A percentile compares a stretch with the other conserved stretches of the same genome.
These are phyloP conservation scores for Timema cristinae DNA, from an alignment of 2,888 invertebrate genomes.

Conservation along the genomic window DNA sequence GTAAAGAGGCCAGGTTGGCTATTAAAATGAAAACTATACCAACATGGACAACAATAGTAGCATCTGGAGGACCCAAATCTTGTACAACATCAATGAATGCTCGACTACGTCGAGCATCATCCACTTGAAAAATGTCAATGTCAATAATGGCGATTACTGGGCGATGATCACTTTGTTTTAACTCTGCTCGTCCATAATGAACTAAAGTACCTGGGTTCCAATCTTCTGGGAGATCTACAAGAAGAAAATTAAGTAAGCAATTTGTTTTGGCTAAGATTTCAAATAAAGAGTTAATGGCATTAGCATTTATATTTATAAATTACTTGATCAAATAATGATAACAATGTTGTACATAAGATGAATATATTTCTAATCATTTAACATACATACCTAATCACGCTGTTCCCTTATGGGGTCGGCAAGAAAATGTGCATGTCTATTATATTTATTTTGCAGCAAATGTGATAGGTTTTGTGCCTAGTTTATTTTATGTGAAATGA, in stretches of 20 bases:
- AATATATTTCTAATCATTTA: too few relatives aligned
- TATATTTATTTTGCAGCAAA: too few relatives aligned
- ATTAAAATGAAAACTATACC: slow-evolving; percentile 3
- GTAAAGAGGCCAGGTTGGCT: neutral
- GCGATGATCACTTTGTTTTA: slow-evolving; percentile 96
- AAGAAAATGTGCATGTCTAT: too few relatives aligned
- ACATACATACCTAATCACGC: too few relatives aligned
- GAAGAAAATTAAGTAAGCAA: slow-evolving; percentile 5
- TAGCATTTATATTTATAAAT: too few relatives aligned
- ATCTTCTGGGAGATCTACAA: slow-evolving; percentile 46
- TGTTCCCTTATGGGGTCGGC: too few relatives aligned
- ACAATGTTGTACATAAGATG: too few relatives aligned
- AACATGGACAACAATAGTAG: slow-evolving; percentile 76
- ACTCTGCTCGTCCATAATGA: slow-evolving; percentile 88
- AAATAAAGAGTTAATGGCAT: too few relatives aligned
- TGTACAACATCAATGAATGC: slow-evolving; percentile 82
- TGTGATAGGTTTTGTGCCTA: too few relatives aligned
- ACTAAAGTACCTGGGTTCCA: slow-evolving; percentile 75
- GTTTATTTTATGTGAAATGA: too few relatives aligned
- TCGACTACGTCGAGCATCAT: slow-evolving; percentile 67
- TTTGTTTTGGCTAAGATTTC: too few relatives aligned
- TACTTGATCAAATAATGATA: too few relatives aligned
- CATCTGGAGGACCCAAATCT: slow-evolving; percentile 91
- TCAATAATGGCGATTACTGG: slow-evolving; percentile 92
- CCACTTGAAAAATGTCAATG: slow-evolving; percentile 77